Conservation (phyloP, 2,797 vertebrate species). For the Holocentrus rufus region DNA sequence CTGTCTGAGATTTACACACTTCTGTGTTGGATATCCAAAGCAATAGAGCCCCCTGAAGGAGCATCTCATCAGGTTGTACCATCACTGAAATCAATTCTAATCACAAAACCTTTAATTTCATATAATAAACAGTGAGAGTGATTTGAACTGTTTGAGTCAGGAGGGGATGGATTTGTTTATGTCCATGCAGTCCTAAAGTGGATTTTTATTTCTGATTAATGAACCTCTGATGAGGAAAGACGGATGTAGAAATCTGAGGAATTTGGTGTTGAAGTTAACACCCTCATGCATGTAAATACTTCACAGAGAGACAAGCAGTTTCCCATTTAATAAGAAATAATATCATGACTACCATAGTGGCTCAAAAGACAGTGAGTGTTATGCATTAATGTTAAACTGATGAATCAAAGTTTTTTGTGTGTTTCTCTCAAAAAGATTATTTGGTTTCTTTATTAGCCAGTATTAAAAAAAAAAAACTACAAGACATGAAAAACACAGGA, state of each 20-base stretch:
- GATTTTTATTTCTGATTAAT: not conserved
- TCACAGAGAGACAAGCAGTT: not conserved
- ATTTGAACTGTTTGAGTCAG: not conserved
- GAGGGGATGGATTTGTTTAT: not conserved
- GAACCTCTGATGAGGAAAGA: not conserved
- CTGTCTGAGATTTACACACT: conserved; percentile 15
- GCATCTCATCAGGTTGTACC: not conserved
- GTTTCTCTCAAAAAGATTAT: not conserved
- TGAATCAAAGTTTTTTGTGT: not conserved
- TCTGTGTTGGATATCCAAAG: conserved; percentile 4
- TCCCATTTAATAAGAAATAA: not conserved
- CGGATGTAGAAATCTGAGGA: not conserved
- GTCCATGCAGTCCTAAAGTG: not conserved
- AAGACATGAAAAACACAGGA: too few relatives aligned
- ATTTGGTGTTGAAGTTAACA: not conserved
- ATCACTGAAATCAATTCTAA: not conserved
- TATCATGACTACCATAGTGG: not conserved
- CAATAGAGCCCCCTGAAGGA: not conserved
- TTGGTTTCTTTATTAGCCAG: too few relatives aligned
- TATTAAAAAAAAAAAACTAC: too few relatives aligned
- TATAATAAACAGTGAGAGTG: not conserved
- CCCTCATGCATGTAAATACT: not conserved
- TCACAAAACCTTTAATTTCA: not conserved
- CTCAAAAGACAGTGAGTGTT: not conserved
- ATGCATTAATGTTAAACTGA: not conserved